Evolutionary conservation across 2,113 vertebrate species (phyloP), one percentile per base, ranked within the genome.

Genomic region (Neogale vison): DNA sequence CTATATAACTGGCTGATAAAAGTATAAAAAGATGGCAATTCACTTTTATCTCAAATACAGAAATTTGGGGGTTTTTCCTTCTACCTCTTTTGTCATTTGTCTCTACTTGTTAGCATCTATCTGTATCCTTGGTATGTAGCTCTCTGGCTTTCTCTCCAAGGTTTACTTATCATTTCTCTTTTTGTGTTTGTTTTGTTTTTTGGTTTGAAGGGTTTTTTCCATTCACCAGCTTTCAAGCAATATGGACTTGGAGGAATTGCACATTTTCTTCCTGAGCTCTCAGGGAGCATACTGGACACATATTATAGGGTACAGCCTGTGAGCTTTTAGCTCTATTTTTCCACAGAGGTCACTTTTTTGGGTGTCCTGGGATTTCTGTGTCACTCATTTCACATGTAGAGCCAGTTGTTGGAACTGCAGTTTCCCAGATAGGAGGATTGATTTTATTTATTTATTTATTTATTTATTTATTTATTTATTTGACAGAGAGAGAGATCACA

Each of bases 331-430:
- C 4, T n/a, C 55, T 39, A 2, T 74, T 76, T 36, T 55, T 63
- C 31, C 9, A 76, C 0, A 61, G 45, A 52, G 12, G 5, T 74
- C 61, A 83, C 42, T 65, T 57, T n/a, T 59, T 59, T 79, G 23
- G 10, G 2, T 45, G 12, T 7, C 31, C 47, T 9, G 26, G 45
- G 11, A 39, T 69, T 93, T 50, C 61, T 47, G 29, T 26, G 8
- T 21, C 17, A 72, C 7, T 31, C 36, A 12, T n/a, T 5, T n/a
- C 14, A 39, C n/a, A n/a, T 61, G n/a, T 0, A 94, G 36, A 59
- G 4, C 39, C 1, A 88, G 3, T 39, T 57, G 8, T 6, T 81
- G 9, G 13, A 65, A 82, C 1, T n/a, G 1, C 0, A n/a, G 3
- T 21, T 92, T 86, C 59, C 61, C 69, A 90, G 45, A 81, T 13